A percentile compares a stretch with the other conserved stretches of the same genome.
These are phyloP conservation scores for Coracias cyanogaster DNA, from an alignment of 2,797 vertebrate genomes.

Conservation along the genomic window DNA sequence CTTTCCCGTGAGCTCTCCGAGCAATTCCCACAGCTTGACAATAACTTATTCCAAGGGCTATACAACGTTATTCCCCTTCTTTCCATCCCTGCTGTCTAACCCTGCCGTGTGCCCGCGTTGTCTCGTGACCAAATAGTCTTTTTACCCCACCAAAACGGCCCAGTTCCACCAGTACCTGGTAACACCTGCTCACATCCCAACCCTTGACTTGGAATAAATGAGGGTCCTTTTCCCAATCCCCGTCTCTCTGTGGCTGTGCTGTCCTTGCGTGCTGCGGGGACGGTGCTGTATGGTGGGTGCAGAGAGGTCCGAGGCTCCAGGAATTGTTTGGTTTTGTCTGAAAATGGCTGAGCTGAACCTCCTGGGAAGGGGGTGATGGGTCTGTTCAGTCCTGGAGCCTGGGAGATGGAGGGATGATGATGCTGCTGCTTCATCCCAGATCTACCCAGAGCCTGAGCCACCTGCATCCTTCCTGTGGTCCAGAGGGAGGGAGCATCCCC, in stretches of 20 bases:
- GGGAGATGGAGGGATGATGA: too few species aligned
- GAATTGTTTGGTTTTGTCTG: background rate
- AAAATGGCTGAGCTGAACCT: background rate
- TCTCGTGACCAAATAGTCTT: background rate
- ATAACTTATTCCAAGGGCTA: constrained; percentile 53
- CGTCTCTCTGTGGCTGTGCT: background rate
- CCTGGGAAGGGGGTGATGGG: background rate
- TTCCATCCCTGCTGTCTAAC: background rate
- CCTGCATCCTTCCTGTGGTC: background rate
- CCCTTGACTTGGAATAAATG: background rate
- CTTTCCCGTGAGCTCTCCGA: rapidly evolving
- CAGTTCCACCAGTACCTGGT: background rate
- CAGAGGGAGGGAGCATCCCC: background rate
- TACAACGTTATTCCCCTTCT: background rate
- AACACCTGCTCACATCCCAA: background rate
- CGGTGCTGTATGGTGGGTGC: background rate
- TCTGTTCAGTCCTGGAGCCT: background rate
- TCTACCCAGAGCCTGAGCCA: background rate
- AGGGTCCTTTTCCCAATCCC: background rate
- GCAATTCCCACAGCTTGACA: background rate
- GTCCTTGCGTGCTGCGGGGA: background rate
- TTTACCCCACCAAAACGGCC: background rate
- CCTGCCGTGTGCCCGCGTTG: rapidly evolving
- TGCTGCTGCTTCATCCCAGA: too few species aligned
- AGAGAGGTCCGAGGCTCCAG: background rate